phyloP scores from a whole-genome alignment of 2,888 invertebrate species.

The Teleogryllus oceanicus region DNA sequence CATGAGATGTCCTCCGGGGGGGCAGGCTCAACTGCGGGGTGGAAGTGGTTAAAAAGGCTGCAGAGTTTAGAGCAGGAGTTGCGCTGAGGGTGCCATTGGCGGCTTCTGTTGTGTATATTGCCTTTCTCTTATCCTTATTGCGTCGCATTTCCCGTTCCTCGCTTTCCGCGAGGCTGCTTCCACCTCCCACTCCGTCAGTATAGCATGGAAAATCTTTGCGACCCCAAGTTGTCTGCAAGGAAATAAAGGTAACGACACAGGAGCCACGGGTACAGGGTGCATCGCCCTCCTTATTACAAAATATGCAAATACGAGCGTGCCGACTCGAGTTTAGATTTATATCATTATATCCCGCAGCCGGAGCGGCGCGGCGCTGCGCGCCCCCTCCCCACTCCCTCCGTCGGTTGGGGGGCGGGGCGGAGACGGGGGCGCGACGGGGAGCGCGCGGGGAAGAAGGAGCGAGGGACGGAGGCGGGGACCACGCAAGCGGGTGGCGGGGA shows the following conservation, averaged over 20 bases:
- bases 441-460: not conserved
- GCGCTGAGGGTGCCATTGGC: slow-evolving; percentile 25
- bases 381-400: not conserved
- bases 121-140: slow-evolving; percentile 26
- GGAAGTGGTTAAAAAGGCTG: slow-evolving; percentile 1
- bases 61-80: slow-evolving; percentile 9
- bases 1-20: slow-evolving; percentile 19
- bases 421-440: not conserved
- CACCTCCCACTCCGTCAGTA: not conserved
- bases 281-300: slow-evolving; percentile 33
- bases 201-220: slow-evolving; percentile 9
- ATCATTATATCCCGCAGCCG: slow-evolving; percentile 21
- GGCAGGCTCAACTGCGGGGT: not conserved
- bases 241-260: slow-evolving; percentile 32
- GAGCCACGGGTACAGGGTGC: slow-evolving; percentile 21
- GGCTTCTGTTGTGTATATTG: slow-evolving; percentile 31
- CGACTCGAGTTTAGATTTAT: not conserved
- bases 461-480: not conserved
- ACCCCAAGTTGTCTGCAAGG: slow-evolving; percentile 22
- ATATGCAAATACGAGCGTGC: slow-evolving; percentile 31
- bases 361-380: not conserved
- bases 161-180: not conserved
- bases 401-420: not conserved
- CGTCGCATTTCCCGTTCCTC: slow-evolving; percentile 22
- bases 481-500: too few species aligned